Evolutionary conservation across 2,113 vertebrate species (phyloP).

Genomic region (Athene cunicularia): DNA sequence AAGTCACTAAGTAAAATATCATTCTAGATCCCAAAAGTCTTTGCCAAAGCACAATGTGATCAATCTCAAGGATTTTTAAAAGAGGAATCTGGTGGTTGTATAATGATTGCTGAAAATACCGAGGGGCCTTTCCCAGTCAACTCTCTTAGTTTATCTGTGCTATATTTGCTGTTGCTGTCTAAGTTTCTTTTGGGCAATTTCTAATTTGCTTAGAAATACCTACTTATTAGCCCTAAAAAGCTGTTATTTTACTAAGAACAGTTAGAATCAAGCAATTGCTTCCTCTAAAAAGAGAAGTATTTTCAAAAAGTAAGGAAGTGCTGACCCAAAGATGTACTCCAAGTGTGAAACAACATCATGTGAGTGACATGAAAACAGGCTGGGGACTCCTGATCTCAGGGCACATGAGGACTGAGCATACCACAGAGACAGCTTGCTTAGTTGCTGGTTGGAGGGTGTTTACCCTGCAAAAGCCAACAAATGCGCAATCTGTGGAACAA

Average conservation of each 20-base stretch:
- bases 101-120: background rate
- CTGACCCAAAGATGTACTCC: background rate
- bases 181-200: background rate
- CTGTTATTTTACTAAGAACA: background rate
- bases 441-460: background rate
- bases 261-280: background rate
- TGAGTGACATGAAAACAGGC: constrained; percentile 3
- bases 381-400: background rate
- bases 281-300: background rate
- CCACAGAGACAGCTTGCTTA: background rate
- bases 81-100: background rate
- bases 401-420: background rate
- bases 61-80: background rate
- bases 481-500: background rate
- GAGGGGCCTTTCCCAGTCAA: background rate
- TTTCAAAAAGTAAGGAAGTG: background rate
- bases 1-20: background rate
- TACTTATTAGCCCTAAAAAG: background rate
- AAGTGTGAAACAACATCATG: background rate
- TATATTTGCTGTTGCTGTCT: background rate
- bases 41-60: constrained; percentile 4
- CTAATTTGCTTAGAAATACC: background rate
- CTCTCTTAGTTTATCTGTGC: background rate
- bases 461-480: background rate
- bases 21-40: background rate